Base-by-base conservation (phyloP, 2,113 vertebrate genomes). In the Seriola aureovittata region DNA sequence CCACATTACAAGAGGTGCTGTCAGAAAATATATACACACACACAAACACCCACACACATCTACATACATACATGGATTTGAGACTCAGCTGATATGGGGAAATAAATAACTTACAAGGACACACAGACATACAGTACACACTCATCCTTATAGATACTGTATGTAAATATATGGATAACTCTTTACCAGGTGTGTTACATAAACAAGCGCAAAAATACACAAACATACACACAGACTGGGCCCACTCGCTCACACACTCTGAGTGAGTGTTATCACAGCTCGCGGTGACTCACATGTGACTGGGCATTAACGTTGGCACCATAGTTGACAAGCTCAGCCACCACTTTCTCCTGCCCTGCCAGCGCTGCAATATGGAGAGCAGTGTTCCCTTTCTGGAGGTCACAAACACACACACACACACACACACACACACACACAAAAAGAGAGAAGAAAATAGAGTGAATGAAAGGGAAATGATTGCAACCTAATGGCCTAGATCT, bases 251-350 rank as follows among this genome's bases (percentile, higher is more conserved):
- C 54, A 36, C 16, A 32, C 32, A 11, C 44, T 29, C 11, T 29
- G 29, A 29, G 29, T 29, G 10, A n/a, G 21, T 70, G 7, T 25
- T 19, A 38, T 23, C 66, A 80, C 38, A 69, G 72, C 19, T 67
- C n/a, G 48, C 3, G 3, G 66, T 68, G 65, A 90, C 94, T 94
- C 82, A 96, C 98, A 94, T 98, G 97, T 3, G 98, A 99, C 92
- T 99, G 98, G 0, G 96, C 97, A 9, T 99, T 99, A 90, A 99
- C 97, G 0, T 99, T 99, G 94, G 97, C 98, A 46, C 97, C 97
- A 1, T 97, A 97, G 92, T 97, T 95, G 80, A 97, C 96, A 12
- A 99, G 95, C 74, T 99, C 97, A 69, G 96, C 96, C 79, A 99
- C 97, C 91, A 96, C 95, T 91, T 95, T 95, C 92, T 95, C 94